Base-by-base conservation (phyloP, 2,888 invertebrate species). In the Scaptomyza flava region DNA sequence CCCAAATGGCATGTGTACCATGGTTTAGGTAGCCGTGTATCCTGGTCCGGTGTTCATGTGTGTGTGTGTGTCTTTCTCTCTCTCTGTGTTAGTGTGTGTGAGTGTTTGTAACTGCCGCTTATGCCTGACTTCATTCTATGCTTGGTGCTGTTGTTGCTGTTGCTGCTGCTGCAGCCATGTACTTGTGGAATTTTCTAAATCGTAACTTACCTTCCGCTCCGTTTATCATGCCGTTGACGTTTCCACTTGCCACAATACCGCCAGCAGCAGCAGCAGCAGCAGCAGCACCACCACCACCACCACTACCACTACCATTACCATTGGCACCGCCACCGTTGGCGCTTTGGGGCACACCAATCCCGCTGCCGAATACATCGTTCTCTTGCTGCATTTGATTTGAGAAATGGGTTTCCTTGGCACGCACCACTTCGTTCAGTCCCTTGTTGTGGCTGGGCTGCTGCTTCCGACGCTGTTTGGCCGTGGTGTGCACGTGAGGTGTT, bases 391-490 rank as follows among this genome's bases (percentile, higher is more conserved):
- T 90, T 85, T 90, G 91, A 90, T 90, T 92, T 82, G 90, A 90
- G 74, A 89, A 89, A 79, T 90, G 87, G 65, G 87, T 89, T 80
- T 91, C 91, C 81, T 92, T 92, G 66, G 90, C 89, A 77, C 92
- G 91, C 77, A 91, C 90, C 68, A 91, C 91, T 89, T 92, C 92
- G 82, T 92, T 92, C 69, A 91, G 84, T 67, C 90, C 91, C 81
- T 92, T 92, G 78, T 90, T 91, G 72, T 89, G 84, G 66, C 75
- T 62, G 48, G 83, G 75, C 53, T 89, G 79, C 64, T 90, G 91
- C 68, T 92, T 92, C 54, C 92, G 89, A 58, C 89, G 91, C 50
- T 91, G 82, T 74, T 91, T 92, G 52, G 87, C 77, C 60, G 92
- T 92, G 56, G 91, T 91, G 68, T 89, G 87, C 48, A 90, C 71